Evolutionary conservation across 2,888 invertebrate genomes (phyloP).

Genomic region (Caenorhabditis macrosperma): DNA sequence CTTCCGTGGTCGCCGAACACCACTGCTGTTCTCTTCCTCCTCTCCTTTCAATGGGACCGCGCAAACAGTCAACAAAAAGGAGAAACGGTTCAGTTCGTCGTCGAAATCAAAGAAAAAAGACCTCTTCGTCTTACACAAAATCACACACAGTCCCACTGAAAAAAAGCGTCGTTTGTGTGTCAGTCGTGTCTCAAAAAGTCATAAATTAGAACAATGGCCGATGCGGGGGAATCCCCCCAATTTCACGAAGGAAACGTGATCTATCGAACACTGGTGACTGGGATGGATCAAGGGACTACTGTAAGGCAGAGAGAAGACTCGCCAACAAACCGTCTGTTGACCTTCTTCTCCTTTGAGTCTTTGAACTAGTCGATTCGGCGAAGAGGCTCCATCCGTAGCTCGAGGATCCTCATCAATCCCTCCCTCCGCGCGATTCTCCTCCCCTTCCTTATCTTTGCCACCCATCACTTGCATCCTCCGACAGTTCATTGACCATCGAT

Average conservation of each 20-base stretch:
- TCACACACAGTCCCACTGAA: neutral
- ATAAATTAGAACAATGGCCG: neutral
- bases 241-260: neutral
- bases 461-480: neutral
- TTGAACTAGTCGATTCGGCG: too few species aligned
- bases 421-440: too few species aligned
- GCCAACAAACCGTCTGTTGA: neutral
- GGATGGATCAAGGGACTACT: neutral
- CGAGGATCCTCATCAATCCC: too few species aligned
- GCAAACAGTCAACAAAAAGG: neutral
- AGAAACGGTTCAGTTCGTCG: neutral
- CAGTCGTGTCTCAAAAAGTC: neutral
- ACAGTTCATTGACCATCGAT: slow-evolving; percentile 5
- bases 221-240: neutral
- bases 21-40: neutral
- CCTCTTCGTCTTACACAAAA: neutral
- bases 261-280: neutral
- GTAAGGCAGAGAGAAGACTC: neutral
- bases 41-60: too few species aligned
- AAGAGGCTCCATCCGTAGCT: too few species aligned
- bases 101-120: neutral
- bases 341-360: too few species aligned
- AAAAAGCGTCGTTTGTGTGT: neutral
- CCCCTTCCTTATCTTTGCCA: neutral
- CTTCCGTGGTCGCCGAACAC: neutral